A percentile compares a stretch with the other conserved stretches of the same genome.
Evolutionary conservation across 2,797 vertebrate genomes (phyloP).

Genomic region (Poliocrania exsul): DNA sequence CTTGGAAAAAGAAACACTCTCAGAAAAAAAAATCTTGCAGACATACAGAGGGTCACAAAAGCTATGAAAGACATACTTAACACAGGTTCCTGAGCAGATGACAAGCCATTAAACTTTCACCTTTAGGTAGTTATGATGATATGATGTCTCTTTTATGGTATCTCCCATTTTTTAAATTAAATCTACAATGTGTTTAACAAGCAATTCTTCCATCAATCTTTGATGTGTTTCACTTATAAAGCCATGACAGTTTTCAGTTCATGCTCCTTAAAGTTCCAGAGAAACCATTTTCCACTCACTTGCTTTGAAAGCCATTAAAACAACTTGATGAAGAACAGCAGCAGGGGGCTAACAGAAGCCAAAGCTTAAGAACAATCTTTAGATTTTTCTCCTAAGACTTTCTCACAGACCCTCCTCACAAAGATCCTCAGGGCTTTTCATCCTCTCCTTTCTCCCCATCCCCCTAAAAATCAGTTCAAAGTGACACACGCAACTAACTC

Average conservation of each 20-base stretch:
- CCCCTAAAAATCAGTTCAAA: constrained; percentile 29
- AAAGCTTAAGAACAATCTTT: constrained; percentile 67
- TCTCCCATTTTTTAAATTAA: constrained; percentile 46
- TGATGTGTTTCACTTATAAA: constrained; percentile 60
- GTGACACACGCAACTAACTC: constrained; percentile 46
- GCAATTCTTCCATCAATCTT: constrained; percentile 54
- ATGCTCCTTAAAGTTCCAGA: constrained; percentile 62
- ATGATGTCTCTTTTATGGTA: constrained; percentile 42
- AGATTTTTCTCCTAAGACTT: constrained; percentile 67
- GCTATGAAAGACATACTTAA: constrained; percentile 20
- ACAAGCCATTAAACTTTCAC: constrained; percentile 49
- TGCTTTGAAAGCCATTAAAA: constrained; percentile 75
- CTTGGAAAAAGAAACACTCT: not conserved
- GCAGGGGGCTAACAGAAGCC: constrained; percentile 72
- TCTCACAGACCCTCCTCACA: constrained; percentile 68
- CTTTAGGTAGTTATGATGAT: constrained; percentile 31
- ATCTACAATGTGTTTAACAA: constrained; percentile 51
- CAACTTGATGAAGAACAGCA: constrained; percentile 72
- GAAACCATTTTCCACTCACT: constrained; percentile 75
- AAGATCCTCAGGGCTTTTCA: constrained; percentile 65
- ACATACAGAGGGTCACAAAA: not conserved
- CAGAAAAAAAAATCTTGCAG: not conserved
- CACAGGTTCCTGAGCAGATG: constrained; percentile 16
- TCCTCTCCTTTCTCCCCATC: not conserved
- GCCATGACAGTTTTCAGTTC: constrained; percentile 59